These are phyloP conservation scores for Drosophila multiciliata DNA, from an alignment of 2,888 invertebrate genomes.

Conservation along the genomic window DNA sequence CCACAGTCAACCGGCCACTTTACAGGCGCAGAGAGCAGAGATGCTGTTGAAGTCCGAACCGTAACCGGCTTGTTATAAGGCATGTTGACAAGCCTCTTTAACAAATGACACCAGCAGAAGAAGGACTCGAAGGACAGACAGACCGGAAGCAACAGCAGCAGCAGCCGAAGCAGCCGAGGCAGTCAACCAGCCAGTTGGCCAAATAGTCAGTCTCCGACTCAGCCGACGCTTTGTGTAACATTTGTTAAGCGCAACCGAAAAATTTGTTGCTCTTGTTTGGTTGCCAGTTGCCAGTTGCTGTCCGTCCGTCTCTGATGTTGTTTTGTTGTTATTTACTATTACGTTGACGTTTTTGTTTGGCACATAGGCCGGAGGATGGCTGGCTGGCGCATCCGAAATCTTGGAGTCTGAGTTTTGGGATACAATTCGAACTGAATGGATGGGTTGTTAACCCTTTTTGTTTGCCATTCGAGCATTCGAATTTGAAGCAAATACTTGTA, in stretches of 20 bases:
- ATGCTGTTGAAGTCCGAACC: slow-evolving; percentile 58
- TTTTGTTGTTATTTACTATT: slow-evolving; percentile 70
- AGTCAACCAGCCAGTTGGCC: slow-evolving; percentile 62
- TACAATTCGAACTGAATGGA: slow-evolving; percentile 22
- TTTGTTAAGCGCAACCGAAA: slow-evolving; percentile 73
- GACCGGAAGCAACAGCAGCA: slow-evolving; percentile 24
- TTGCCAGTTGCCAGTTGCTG: slow-evolving; percentile 43
- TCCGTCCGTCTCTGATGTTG: slow-evolving; percentile 54
- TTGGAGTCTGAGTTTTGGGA: slow-evolving; percentile 13
- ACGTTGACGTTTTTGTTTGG: slow-evolving; percentile 60
- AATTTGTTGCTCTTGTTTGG: slow-evolving; percentile 67
- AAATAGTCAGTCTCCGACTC: slow-evolving; percentile 60
- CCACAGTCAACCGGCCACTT: slow-evolving; percentile 48
- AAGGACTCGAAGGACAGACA: slow-evolving; percentile 63
- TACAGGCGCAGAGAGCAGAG: slow-evolving; percentile 43
- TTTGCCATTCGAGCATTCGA: slow-evolving; percentile 30
- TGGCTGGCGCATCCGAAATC: slow-evolving; percentile 11
- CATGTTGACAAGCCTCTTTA: slow-evolving; percentile 84
- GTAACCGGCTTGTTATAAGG: slow-evolving; percentile 80
- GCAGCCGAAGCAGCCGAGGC: slow-evolving; percentile 36
- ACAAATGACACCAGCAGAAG: slow-evolving; percentile 83
- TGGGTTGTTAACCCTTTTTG: slow-evolving; percentile 59
- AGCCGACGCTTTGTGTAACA: slow-evolving; percentile 67
- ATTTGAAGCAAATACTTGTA: slow-evolving; percentile 30
- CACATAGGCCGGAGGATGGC: slow-evolving; percentile 19